These are phyloP conservation scores for Mimachlamys varia DNA, from an alignment of 2,888 invertebrate genomes.

Conservation along the genomic window DNA sequence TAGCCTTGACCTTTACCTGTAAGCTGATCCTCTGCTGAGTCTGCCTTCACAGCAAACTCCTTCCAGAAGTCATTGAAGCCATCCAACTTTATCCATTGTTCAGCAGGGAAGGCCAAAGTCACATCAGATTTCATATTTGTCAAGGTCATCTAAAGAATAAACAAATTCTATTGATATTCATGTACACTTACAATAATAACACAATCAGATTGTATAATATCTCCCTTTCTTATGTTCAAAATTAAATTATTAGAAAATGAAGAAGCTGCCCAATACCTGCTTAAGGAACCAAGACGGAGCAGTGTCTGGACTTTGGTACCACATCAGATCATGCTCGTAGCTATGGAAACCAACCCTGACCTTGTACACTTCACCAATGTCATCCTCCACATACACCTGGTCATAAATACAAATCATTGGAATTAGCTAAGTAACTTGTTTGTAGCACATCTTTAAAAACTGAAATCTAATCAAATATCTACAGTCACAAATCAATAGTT, in stretches of 20 bases:
- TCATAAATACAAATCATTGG: not conserved
- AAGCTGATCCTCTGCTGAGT: constrained; percentile 50
- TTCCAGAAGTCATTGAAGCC: constrained; percentile 67
- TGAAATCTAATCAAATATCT: no score
- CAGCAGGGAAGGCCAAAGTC: constrained; percentile 62
- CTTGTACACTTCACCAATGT: constrained; percentile 73
- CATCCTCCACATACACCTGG: constrained; percentile 57
- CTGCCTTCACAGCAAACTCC: constrained; percentile 65
- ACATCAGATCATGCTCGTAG: constrained; percentile 54
- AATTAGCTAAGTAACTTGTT: not conserved
- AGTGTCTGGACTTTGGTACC: constrained; percentile 60
- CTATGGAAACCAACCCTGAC: constrained; percentile 71
- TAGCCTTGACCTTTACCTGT: constrained; percentile 56
- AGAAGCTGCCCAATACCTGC: constrained; percentile 51
- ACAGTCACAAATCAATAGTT: no score
- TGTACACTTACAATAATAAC: not conserved
- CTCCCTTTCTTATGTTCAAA: no score
- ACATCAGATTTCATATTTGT: constrained; percentile 59
- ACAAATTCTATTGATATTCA: not conserved
- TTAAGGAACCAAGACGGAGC: constrained; percentile 66
- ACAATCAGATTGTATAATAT: no score
- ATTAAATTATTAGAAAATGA: not conserved
- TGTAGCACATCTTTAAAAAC: not conserved
- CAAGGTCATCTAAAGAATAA: constrained; percentile 63
- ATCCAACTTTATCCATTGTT: constrained; percentile 61